These are phyloP conservation scores for Palaemon carinicauda DNA, from an alignment of 1,140 invertebrate genomes.

Conservation along the genomic window DNA sequence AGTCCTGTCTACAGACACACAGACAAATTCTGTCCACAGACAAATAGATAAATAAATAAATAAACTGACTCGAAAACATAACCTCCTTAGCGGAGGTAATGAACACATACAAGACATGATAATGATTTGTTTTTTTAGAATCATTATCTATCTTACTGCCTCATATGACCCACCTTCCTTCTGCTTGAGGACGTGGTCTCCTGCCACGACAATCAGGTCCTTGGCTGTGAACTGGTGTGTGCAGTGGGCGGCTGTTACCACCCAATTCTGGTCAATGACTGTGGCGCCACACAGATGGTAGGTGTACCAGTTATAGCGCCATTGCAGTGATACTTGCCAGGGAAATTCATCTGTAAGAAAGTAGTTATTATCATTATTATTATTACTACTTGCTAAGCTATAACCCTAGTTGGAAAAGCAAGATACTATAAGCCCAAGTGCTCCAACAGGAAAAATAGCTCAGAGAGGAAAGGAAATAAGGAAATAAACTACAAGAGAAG, in stretches of 20 bases:
- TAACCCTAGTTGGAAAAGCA: too few species aligned
- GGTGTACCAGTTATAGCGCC: constrained; percentile 42
- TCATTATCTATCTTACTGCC: not conserved
- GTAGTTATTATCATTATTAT: too few species aligned
- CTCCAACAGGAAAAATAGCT: too few species aligned
- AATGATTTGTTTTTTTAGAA: not conserved
- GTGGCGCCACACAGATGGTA: constrained; percentile 42
- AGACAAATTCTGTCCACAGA: too few species aligned
- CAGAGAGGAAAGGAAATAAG: too few species aligned
- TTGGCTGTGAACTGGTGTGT: constrained; percentile 31
- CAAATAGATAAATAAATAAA: too few species aligned
- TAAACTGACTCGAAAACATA: too few species aligned
- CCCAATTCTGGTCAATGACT: constrained; percentile 41
- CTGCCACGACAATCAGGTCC: constrained; percentile 43
- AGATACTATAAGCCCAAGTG: too few species aligned
- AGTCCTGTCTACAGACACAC: too few species aligned
- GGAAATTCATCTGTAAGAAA: constrained; percentile 46
- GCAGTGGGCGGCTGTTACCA: constrained; percentile 46
- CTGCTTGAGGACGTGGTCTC: constrained; percentile 36
- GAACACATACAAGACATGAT: not conserved
- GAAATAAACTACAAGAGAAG: too few species aligned
- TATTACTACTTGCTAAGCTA: too few species aligned
- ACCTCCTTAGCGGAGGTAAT: not conserved
- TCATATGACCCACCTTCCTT: constrained; percentile 10
- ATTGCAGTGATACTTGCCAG: constrained; percentile 49